Base-by-base conservation (phyloP, 1,140 invertebrate species). In the Cheumatopsyche charites region DNA sequence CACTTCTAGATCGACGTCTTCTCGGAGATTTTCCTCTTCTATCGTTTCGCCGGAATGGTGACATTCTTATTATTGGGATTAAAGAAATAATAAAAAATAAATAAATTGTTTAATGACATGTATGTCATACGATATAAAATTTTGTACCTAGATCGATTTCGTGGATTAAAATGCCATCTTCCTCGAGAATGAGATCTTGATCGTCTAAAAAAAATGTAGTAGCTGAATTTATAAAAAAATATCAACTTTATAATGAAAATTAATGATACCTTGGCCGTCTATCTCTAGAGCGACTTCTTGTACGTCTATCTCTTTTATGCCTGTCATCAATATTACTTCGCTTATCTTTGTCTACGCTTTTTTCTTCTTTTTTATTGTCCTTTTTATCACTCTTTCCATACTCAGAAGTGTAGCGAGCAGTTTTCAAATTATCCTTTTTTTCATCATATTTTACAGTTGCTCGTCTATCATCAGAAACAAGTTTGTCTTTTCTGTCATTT, bases 181-280 rank as follows among this genome's bases (percentile, higher is more conserved):
- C 73, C 73, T 41, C 70, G 62, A 17, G 73, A 75, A 11, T 67
- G 55, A 19, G 73, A 75, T 15, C 66, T 67, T 17, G 70, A 68
- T 9, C 70, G 63, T 47, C 73, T 75, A 49, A 29, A 62, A 62
- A 43, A 12, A 29, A 13, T 55, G 23, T 58, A 58, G 15, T 25
- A 58, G 23, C 6, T 55, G 21, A 41, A 61, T 69, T 58, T 61
- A 13, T 61, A 69, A 58, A 41, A 58, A 61, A 62, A 42, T 17
- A 17, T 63, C 13, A 42, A 6, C 41, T 41, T 15, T 63, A 36
- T 36, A 4, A 4, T 4, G 29, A 36, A 36, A 36, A 9, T 15
- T 41, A 17, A 15, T 26, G 15, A 58, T 55, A 25, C 47, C 71
- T 73, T 15, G 42, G 52, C 41, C 71, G 67, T 62, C 62, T 29